These are phyloP conservation scores for Caenorhabditis brenneri DNA, from an alignment of 1,140 invertebrate genomes.

Conservation along the genomic window DNA sequence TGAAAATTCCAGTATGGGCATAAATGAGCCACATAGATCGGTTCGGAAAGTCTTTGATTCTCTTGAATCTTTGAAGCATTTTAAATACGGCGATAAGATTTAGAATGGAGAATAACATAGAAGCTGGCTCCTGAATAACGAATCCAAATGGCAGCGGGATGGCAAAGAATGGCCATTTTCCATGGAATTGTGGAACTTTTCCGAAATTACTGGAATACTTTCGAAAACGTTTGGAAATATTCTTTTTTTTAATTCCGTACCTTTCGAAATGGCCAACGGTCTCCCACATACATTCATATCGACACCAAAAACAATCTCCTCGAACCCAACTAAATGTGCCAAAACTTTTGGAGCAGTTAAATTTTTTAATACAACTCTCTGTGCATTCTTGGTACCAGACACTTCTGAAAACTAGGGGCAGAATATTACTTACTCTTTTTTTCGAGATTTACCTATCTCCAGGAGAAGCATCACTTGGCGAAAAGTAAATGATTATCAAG, in stretches of 20 bases:
- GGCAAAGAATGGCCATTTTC: slow-evolving; percentile 11
- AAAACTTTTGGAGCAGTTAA: not conserved
- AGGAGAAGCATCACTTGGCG: not conserved
- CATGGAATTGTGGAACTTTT: slow-evolving; percentile 7
- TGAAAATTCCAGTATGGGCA: not conserved
- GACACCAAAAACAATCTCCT: slow-evolving; percentile 26
- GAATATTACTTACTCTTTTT: not conserved
- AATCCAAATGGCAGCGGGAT: slow-evolving; percentile 15
- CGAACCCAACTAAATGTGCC: slow-evolving; percentile 3
- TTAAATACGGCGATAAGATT: not conserved
- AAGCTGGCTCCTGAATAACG: slow-evolving; percentile 17
- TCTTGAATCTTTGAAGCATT: not conserved
- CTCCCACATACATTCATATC: slow-evolving; percentile 28
- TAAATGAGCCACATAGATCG: not conserved
- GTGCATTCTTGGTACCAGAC: slow-evolving; percentile 8
- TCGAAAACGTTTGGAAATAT: not conserved
- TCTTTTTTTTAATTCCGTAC: not conserved
- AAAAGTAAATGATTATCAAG: not conserved
- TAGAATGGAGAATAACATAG: not conserved
- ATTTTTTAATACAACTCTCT: not conserved
- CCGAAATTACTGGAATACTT: not conserved
- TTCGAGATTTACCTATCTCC: not conserved
- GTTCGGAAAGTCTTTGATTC: not conserved
- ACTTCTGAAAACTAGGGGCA: not conserved
- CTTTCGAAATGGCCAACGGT: not conserved